Conservation (phyloP, 1,140 invertebrate genomes). For the Eriocheir sinensis region DNA sequence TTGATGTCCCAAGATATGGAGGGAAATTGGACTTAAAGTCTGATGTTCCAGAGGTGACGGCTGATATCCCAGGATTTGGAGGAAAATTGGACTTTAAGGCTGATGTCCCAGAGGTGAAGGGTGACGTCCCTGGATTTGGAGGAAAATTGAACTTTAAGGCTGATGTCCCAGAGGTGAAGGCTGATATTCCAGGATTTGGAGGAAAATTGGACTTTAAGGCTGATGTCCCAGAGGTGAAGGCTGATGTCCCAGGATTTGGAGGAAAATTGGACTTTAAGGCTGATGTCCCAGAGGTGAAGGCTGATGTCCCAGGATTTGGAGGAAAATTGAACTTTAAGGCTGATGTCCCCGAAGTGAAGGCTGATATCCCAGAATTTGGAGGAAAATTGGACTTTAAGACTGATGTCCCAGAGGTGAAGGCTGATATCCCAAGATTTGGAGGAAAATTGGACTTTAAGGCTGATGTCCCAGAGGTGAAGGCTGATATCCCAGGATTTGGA, state of each 20-base stretch:
- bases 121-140: background rate
- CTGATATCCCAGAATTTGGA: conserved; percentile 20
- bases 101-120: conserved; percentile 39
- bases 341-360: background rate
- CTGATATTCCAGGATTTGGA: background rate
- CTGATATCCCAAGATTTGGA: background rate
- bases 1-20: conserved; percentile 45
- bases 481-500: too few species aligned
- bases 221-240: conserved; percentile 10
- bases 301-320: background rate
- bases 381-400: background rate
- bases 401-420: conserved; percentile 16
- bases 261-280: background rate
- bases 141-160: conserved; percentile 28
- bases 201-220: conserved; percentile 2
- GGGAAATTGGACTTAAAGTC: conserved; percentile 35
- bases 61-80: background rate
- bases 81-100: conserved; percentile 40
- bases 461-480: too few species aligned
- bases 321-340: background rate
- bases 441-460: background rate
- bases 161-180: conserved; percentile 41
- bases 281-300: background rate
- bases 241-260: conserved; percentile 25
- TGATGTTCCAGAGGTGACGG: conserved; percentile 34